Conservation (phyloP, 2,113 vertebrate species). For the Pyrgilauda ruficollis region DNA sequence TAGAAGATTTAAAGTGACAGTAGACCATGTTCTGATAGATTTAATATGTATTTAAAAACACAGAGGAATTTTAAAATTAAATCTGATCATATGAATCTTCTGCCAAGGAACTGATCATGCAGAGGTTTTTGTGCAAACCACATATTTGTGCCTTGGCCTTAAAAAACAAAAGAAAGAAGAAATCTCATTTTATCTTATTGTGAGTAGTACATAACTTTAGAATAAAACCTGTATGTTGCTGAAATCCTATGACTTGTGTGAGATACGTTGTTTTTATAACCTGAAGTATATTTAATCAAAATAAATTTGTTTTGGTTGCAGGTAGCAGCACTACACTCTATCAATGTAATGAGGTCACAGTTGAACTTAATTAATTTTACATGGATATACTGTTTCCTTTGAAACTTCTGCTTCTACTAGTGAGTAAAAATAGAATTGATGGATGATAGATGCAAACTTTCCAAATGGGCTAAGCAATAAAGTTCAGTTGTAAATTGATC, state of each 20-base stretch:
- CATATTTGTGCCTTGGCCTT: neutral
- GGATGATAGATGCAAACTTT: constrained; percentile 2
- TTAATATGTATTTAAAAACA: neutral
- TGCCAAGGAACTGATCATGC: neutral
- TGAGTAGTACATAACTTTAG: neutral
- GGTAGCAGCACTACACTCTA: constrained; percentile 28
- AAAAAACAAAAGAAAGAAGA: neutral
- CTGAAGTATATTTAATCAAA: constrained; percentile 35
- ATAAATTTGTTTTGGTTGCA: constrained; percentile 64
- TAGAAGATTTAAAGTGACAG: neutral
- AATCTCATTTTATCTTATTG: neutral
- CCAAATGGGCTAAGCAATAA: neutral
- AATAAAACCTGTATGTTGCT: neutral
- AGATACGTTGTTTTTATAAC: constrained; percentile 20
- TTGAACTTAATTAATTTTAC: constrained; percentile 62
- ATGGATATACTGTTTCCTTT: constrained; percentile 59
- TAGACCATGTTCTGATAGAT: neutral
- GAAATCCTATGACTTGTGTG: neutral
- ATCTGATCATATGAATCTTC: neutral
- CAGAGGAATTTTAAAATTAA: neutral
- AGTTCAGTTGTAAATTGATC: neutral
- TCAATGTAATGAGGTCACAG: constrained; percentile 60
- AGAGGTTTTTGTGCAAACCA: neutral
- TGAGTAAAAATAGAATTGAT: constrained; percentile 36
- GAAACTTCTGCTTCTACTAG: constrained; percentile 36